These are phyloP conservation scores for Stichopus horrens DNA, from an alignment of 53 echinoderm and acorn worm species.

Conservation along the genomic window DNA sequence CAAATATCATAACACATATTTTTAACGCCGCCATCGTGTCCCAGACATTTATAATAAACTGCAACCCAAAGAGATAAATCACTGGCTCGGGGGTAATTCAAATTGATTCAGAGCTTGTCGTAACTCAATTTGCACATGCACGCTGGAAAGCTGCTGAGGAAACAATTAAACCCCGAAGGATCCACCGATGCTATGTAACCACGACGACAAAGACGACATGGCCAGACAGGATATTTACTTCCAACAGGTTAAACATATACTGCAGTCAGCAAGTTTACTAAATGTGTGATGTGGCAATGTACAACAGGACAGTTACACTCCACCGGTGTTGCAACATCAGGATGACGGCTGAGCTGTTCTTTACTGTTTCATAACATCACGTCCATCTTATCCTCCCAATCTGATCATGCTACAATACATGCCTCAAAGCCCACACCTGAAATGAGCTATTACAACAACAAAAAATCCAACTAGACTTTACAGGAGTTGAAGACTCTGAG, in stretches of 20 bases:
- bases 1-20: constrained; percentile 40
- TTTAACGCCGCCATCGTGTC: constrained; percentile 37
- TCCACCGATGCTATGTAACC: constrained; percentile 13
- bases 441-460: too few relatives aligned
- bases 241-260: constrained; percentile 31
- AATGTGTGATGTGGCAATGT: too few relatives aligned
- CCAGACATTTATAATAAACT: constrained; percentile 37
- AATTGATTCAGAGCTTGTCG: constrained; percentile 1
- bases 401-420: too few relatives aligned
- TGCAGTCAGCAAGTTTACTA: not conserved
- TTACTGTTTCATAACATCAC: too few relatives aligned
- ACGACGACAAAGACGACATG: not conserved
- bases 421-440: too few relatives aligned
- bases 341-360: too few relatives aligned
- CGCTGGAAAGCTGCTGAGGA: not conserved
- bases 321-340: too few relatives aligned
- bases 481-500: too few relatives aligned
- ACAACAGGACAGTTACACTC: too few relatives aligned
- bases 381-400: too few relatives aligned
- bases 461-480: too few relatives aligned
- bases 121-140: constrained; percentile 32
- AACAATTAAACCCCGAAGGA: constrained; percentile 25
- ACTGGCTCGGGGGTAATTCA: constrained; percentile 12
- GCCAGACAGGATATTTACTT: constrained; percentile 19
- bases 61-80: constrained; percentile 16